A percentile compares a stretch with the other conserved stretches of the same genome.
phyloP scores from a whole-genome alignment of 2,888 invertebrate species.

The Zhuqinia jingwanae region DNA sequence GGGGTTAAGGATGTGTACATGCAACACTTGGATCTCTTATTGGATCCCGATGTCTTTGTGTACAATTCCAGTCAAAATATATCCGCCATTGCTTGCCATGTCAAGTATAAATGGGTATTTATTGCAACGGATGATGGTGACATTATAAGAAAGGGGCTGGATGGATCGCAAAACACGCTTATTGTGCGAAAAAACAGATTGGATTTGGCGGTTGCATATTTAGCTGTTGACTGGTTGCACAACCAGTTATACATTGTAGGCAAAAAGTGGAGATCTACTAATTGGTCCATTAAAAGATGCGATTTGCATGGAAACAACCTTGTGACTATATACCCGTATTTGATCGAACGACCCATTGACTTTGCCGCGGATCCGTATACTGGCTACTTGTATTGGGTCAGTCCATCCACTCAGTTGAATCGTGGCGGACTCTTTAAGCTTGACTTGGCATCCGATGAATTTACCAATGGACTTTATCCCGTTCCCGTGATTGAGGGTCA shows the following conservation, averaged over 20 bases:
- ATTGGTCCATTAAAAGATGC: constrained; percentile 89
- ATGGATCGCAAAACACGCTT: constrained; percentile 34
- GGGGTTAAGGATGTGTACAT: constrained; percentile 76
- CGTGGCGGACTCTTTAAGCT: constrained; percentile 75
- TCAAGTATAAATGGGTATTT: constrained; percentile 77
- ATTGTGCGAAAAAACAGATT: constrained; percentile 80
- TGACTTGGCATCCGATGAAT: constrained; percentile 65
- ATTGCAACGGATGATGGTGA: constrained; percentile 75
- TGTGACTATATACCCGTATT: constrained; percentile 87
- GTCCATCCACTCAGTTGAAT: constrained; percentile 38
- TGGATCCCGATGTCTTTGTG: constrained; percentile 74
- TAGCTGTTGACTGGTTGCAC: constrained; percentile 94
- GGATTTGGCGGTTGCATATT: constrained; percentile 82
- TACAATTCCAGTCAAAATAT: constrained; percentile 64
- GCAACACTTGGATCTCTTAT: constrained; percentile 76
- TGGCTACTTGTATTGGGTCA: constrained; percentile 84
- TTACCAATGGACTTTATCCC: constrained; percentile 49
- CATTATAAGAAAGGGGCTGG: constrained; percentile 61
- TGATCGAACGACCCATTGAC: constrained; percentile 87
- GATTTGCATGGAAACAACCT: constrained; percentile 88
- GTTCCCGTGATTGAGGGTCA: constrained; percentile 83
- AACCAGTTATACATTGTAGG: constrained; percentile 91
- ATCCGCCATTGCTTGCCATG: constrained; percentile 75
- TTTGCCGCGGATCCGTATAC: constrained; percentile 96
- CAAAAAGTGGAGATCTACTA: constrained; percentile 81